Conservation (phyloP, 2,888 invertebrate genomes). For the Callosobruchus maculatus region DNA sequence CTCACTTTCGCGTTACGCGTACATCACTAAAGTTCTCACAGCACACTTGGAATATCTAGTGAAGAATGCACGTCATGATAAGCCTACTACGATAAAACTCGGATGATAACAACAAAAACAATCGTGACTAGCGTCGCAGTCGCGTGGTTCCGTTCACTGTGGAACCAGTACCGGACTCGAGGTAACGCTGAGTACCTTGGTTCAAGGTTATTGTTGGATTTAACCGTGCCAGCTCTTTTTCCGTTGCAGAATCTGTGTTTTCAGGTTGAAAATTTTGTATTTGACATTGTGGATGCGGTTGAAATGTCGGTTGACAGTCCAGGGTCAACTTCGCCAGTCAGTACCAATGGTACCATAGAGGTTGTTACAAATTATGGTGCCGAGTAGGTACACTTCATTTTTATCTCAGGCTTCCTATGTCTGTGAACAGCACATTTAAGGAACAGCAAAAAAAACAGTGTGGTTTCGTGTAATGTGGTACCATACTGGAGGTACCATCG, state of each 20-base stretch:
- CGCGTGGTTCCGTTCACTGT: not conserved
- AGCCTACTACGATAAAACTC: not conserved
- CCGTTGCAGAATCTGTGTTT: not conserved
- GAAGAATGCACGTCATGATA: not conserved
- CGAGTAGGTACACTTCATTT: no score
- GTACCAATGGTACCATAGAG: not conserved
- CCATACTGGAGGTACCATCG: no score
- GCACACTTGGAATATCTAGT: not conserved
- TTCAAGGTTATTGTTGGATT: not conserved
- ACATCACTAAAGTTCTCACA: not conserved
- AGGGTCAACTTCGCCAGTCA: not conserved
- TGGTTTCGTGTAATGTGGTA: no score
- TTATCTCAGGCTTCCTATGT: no score
- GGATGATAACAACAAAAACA: not conserved
- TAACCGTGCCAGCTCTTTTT: not conserved
- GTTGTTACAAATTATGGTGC: no score
- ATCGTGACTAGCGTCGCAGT: not conserved
- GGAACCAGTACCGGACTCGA: not conserved
- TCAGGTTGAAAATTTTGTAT: not conserved
- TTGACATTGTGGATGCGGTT: not conserved
- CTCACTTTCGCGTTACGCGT: not conserved
- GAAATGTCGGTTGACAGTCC: not conserved
- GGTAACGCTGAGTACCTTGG: not conserved
- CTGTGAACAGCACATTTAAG: no score
- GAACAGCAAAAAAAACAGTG: no score